Evolutionary conservation across 2,888 invertebrate genomes (phyloP), one percentile per base, ranked within the genome.

Genomic region (Aphelenchoides bicaudatus): DNA sequence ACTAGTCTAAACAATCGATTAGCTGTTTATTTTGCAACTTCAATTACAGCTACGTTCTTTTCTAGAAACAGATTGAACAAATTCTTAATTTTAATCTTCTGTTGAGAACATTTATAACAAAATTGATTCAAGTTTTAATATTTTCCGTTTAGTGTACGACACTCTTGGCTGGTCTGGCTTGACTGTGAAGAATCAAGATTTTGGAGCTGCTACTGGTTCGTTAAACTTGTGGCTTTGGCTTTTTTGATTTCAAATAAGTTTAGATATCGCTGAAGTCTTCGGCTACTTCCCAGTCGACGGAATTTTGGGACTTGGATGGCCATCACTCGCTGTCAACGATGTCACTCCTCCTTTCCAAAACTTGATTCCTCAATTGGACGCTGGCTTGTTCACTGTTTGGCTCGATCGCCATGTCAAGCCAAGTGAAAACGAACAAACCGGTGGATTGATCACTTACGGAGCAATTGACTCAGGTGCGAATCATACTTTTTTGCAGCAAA

Each of bases 261-360:
- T n/a, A n/a, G n/a, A n/a, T 23, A 56, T 73, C 58, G 72, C 72
- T 34, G 60, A 65, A n/a, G 71, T 73, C 19, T 64, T 64, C 57
- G 73, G 73, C 46, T 67, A 72, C 61, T 71, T 71, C 54, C 73
- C 73, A 53, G 65, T 73, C 27, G 72, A 72, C 62, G 73, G 73
- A 56, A 73, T 73, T 61, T 58, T 73, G 56, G 74, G 74, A 57
- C 68, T 74, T 51, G 74, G 73, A 59, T 74, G 73, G 73, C 74
- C 73, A 54, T 59, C 71, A 19, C 67, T 98, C 78, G 85, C 94
- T 0, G 92, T 94, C 61, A 91, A 93, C 82, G 86, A 87, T 59
- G 93, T 96, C 52, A 83, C 84, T 37, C 92, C 96, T 0, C 89
- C 92, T 52, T 92, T 98, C 59, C 60, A 60, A 21, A 88, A 88